Percentiles rank a stretch among this genome's conserved stretches.
Conservation (phyloP, 2,888 invertebrate genomes). For the Drosophila leonis region DNA sequence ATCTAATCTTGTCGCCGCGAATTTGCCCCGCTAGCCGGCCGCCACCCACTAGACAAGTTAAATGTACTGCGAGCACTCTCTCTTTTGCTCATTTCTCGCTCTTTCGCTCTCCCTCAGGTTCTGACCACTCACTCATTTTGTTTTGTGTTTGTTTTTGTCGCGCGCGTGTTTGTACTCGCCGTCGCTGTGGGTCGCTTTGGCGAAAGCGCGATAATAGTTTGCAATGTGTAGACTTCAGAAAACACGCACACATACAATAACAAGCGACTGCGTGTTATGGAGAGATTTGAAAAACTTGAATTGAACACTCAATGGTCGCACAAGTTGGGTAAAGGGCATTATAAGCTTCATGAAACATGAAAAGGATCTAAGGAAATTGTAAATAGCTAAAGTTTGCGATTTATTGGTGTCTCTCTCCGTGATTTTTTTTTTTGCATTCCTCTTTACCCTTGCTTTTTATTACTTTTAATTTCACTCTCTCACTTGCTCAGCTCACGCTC, state of each 20-base stretch:
- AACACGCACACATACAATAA: not conserved
- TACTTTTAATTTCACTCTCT: not conserved
- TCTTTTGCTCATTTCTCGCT: slow-evolving; percentile 19
- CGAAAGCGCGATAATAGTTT: slow-evolving; percentile 65
- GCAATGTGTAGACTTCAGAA: slow-evolving; percentile 40
- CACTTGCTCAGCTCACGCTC: not conserved
- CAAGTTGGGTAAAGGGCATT: not conserved
- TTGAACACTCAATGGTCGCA: not conserved
- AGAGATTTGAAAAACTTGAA: slow-evolving; percentile 44
- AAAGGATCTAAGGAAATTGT: not conserved
- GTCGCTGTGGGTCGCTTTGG: slow-evolving; percentile 53
- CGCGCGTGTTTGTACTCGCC: slow-evolving; percentile 71
- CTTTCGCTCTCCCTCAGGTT: slow-evolving; percentile 21
- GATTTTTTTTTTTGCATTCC: not conserved
- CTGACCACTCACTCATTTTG: slow-evolving; percentile 30
- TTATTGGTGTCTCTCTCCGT: not conserved
- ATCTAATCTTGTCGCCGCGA: slow-evolving; percentile 58
- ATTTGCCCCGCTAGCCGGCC: slow-evolving; percentile 52
- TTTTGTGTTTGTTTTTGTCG: slow-evolving; percentile 72
- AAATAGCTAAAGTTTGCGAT: not conserved
- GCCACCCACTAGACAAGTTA: slow-evolving; percentile 39
- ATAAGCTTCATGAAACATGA: not conserved
- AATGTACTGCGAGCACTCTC: slow-evolving; percentile 20
- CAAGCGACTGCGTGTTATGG: slow-evolving; percentile 16
- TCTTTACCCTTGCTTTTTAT: not conserved